Evolutionary conservation across 2,113 vertebrate genomes (phyloP).

Genomic region (Drymodes brunneopygia): DNA sequence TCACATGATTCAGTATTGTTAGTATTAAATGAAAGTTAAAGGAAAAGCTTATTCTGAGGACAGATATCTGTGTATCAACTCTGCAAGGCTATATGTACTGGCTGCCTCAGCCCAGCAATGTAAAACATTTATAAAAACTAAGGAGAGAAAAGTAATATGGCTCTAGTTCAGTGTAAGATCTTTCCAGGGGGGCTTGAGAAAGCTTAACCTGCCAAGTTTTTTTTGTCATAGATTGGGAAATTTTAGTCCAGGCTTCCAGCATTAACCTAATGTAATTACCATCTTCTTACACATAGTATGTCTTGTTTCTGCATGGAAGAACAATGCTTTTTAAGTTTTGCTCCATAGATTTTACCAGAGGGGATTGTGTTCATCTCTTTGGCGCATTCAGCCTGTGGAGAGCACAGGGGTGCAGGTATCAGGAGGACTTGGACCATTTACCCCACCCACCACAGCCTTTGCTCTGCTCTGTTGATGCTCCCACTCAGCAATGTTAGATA

Average conservation of each 20-base stretch:
- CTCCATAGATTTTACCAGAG: neutral
- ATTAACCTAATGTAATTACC: neutral
- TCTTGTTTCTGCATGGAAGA: neutral
- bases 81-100: neutral
- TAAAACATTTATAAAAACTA: neutral
- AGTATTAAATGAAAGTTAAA: neutral
- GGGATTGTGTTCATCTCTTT: neutral
- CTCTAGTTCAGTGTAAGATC: neutral
- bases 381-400: accelerated
- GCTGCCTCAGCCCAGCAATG: neutral
- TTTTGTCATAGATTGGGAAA: neutral
- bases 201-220: neutral
- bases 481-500: neutral
- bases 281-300: accelerated
- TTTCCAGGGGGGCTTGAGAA: neutral
- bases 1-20: neutral
- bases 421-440: neutral
- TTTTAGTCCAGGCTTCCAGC: neutral
- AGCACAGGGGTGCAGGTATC: neutral
- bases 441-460: neutral
- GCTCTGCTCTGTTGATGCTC: neutral
- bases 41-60: neutral
- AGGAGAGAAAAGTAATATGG: neutral
- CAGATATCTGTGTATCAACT: neutral
- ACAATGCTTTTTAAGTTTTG: neutral